phyloP scores from a whole-genome alignment of 2,113 vertebrate genomes.

The Piprites chloris region DNA sequence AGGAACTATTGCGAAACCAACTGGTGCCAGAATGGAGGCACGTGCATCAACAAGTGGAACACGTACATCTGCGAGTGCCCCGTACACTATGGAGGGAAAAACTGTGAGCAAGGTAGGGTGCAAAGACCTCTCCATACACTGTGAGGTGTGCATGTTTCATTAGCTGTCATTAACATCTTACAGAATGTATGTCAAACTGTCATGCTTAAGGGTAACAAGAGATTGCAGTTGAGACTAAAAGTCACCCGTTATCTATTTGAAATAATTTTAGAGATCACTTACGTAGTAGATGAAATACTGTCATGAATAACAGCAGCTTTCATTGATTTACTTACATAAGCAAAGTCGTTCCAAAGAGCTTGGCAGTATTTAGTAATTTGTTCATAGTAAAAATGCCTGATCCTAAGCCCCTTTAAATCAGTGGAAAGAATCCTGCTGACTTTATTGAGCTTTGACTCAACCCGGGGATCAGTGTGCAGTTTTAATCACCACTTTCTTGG shows the following conservation, averaged over 20 bases:
- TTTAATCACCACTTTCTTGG: constrained; percentile 51
- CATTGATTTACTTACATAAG: constrained; percentile 3
- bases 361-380: constrained; percentile 15
- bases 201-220: neutral
- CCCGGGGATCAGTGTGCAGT: neutral
- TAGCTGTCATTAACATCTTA: neutral
- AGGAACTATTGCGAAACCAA: constrained; percentile 82
- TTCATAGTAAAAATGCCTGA: constrained; percentile 21
- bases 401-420: constrained; percentile 43
- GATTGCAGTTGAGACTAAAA: neutral
- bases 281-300: neutral
- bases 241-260: neutral
- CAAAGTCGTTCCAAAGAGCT: neutral
- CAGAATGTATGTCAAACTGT: neutral
- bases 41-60: constrained; percentile 89
- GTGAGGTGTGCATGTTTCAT: rapidly evolving
- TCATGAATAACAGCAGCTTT: neutral
- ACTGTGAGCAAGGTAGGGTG: constrained; percentile 89
- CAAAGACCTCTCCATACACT: rapidly evolving
- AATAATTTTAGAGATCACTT: neutral
- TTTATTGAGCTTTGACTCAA: constrained; percentile 35
- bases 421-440: constrained; percentile 12
- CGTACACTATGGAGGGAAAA: constrained; percentile 86
- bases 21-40: constrained; percentile 88
- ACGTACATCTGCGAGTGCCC: constrained; percentile 87